Evolutionary conservation across 2,113 vertebrate genomes (phyloP).

Genomic region (Dolichallabes microphthalmus): DNA sequence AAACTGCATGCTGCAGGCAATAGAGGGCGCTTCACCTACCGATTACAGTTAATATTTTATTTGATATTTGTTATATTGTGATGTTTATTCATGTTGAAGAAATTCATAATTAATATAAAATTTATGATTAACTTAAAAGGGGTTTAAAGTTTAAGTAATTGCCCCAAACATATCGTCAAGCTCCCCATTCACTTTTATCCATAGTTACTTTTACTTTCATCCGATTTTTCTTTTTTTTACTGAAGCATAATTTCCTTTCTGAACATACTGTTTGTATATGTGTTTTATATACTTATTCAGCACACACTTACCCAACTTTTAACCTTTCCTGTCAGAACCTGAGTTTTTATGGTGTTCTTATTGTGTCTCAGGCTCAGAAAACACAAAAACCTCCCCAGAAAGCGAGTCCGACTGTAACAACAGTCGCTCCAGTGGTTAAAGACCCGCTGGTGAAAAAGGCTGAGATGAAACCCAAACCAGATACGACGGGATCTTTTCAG

Average conservation of each 20-base stretch:
- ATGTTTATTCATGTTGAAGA: too few relatives aligned
- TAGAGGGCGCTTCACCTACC: not conserved
- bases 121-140: too few relatives aligned
- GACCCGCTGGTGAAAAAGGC: slow-evolving; percentile 91
- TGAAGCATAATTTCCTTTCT: not conserved
- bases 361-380: slow-evolving; percentile 82
- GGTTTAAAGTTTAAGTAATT: too few relatives aligned
- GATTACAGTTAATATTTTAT: too few relatives aligned
- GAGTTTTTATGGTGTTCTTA: not conserved
- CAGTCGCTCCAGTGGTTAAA: slow-evolving; percentile 84
- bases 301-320: not conserved
- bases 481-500: slow-evolving; percentile 85
- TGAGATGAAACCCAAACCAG: slow-evolving; percentile 87
- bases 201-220: too few relatives aligned
- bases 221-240: too few relatives aligned
- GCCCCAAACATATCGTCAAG: too few relatives aligned
- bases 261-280: not conserved
- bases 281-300: not conserved
- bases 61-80: too few relatives aligned
- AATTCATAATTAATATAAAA: too few relatives aligned
- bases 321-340: not conserved
- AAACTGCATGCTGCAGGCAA: not conserved
- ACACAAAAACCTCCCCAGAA: slow-evolving; percentile 94
- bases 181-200: too few relatives aligned
- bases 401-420: slow-evolving; percentile 81